Conservation (phyloP, 2,797 vertebrate species). For the Pygocentrus nattereri region DNA sequence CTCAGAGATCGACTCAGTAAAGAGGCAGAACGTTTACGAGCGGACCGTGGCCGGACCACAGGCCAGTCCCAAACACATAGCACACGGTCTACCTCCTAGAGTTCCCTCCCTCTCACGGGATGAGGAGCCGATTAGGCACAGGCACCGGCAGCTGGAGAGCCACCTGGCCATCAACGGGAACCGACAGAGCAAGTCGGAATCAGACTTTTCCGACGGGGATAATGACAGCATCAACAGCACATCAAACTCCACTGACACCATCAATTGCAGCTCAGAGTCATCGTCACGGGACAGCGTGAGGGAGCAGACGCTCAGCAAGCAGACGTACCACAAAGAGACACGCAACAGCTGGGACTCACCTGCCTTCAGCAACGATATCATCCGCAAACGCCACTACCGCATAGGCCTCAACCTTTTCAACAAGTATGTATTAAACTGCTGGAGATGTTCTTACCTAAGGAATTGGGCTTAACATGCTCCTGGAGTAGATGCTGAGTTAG, state of each 20-base stretch:
- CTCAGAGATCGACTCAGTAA: constrained; percentile 86
- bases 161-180: constrained; percentile 94
- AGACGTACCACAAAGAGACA: constrained; percentile 98
- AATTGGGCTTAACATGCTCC: neutral
- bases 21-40: constrained; percentile 85
- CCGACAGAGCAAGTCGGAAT: constrained; percentile 94
- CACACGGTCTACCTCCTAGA: constrained; percentile 85
- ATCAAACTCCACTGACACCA: constrained; percentile 98
- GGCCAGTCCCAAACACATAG: constrained; percentile 90
- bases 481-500: neutral
- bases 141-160: constrained; percentile 87
- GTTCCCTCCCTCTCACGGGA: constrained; percentile 83
- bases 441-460: neutral
- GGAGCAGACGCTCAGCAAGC: constrained; percentile 95
- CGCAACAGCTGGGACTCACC: constrained; percentile 99
- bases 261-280: constrained; percentile 97
- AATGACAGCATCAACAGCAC: constrained; percentile 99
- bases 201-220: constrained; percentile 96
- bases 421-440: constrained; percentile 86
- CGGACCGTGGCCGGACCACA: constrained; percentile 79
- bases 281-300: constrained; percentile 94
- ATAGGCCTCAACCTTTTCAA: constrained; percentile 98
- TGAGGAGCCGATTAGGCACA: constrained; percentile 86
- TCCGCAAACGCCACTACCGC: constrained; percentile 95
- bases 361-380: constrained; percentile 95